A percentile compares a stretch with the other conserved stretches of the same genome.
phyloP scores from a whole-genome alignment of 1,140 invertebrate genomes.

The Diachasma alloeum region DNA sequence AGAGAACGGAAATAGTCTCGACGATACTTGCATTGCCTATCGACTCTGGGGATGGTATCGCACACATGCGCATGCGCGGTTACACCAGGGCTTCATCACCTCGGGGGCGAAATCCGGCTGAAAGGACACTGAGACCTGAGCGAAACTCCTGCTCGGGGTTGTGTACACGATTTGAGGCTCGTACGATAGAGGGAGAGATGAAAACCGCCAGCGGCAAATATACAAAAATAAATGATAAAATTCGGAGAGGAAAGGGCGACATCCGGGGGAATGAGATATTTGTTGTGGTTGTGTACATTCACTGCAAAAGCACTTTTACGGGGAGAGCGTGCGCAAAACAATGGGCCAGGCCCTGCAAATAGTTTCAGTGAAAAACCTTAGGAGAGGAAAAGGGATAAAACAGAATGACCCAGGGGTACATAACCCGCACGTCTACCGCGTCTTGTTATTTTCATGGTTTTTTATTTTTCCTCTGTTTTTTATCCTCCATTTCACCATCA shows the following conservation, averaged over 20 bases:
- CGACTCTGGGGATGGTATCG: background rate
- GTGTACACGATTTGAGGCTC: background rate
- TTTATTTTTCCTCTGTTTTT: background rate
- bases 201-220: background rate
- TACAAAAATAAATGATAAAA: background rate
- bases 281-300: conserved; percentile 3
- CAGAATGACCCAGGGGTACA: background rate
- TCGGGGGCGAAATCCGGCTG: background rate
- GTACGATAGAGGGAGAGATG: background rate
- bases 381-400: background rate
- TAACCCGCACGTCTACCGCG: background rate
- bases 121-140: background rate
- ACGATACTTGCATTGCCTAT: conserved; percentile 12
- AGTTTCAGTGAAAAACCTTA: conserved; percentile 6
- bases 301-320: conserved; percentile 23
- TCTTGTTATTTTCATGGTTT: background rate
- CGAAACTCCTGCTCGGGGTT: background rate
- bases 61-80: background rate
- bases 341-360: conserved; percentile 18
- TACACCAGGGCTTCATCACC: background rate
- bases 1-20: conserved; percentile 17
- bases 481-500: background rate
- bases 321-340: conserved; percentile 22
- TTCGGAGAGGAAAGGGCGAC: conserved; percentile 3
- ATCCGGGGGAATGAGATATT: conserved; percentile 28